These are phyloP conservation scores for Mythimna impura DNA, from an alignment of 2,888 invertebrate genomes.

Conservation along the genomic window DNA sequence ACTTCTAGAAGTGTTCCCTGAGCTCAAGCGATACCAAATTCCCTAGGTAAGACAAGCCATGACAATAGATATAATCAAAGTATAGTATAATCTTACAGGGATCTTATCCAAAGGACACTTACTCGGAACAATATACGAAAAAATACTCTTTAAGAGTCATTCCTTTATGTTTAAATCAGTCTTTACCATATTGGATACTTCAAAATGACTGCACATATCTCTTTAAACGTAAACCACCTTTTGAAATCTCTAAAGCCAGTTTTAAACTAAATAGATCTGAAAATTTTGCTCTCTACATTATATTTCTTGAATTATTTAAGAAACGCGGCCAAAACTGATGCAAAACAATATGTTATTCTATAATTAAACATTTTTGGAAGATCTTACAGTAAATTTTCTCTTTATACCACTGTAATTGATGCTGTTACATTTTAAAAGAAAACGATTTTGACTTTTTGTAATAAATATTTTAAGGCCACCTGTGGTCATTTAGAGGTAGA, in stretches of 20 bases:
- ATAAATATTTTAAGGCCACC: constrained; percentile 15
- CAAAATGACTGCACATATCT: constrained; percentile 66
- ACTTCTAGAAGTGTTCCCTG: constrained; percentile 93
- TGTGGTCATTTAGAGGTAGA: constrained; percentile 51
- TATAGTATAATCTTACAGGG: constrained; percentile 71
- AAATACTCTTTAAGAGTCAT: constrained; percentile 72
- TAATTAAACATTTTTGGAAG: constrained; percentile 28
- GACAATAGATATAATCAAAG: constrained; percentile 71
- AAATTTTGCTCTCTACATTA: constrained; percentile 35
- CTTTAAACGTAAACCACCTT: constrained; percentile 48
- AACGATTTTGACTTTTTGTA: constrained; percentile 9
- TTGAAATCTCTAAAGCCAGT: constrained; percentile 31
- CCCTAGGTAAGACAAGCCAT: constrained; percentile 70
- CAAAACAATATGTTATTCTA: not conserved
- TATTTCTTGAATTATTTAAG: constrained; percentile 7
- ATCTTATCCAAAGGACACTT: constrained; percentile 67
- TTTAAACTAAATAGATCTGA: constrained; percentile 40
- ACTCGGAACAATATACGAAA: constrained; percentile 37
- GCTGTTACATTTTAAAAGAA: constrained; percentile 16
- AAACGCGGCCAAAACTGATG: constrained; percentile 19
- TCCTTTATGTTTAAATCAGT: constrained; percentile 64
- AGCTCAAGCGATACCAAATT: constrained; percentile 90
- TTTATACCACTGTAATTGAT: constrained; percentile 20
- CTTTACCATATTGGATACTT: constrained; percentile 52
- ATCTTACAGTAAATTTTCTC: constrained; percentile 16